phyloP scores from a whole-genome alignment of 2,888 invertebrate species.

The Lathronympha strigana region DNA sequence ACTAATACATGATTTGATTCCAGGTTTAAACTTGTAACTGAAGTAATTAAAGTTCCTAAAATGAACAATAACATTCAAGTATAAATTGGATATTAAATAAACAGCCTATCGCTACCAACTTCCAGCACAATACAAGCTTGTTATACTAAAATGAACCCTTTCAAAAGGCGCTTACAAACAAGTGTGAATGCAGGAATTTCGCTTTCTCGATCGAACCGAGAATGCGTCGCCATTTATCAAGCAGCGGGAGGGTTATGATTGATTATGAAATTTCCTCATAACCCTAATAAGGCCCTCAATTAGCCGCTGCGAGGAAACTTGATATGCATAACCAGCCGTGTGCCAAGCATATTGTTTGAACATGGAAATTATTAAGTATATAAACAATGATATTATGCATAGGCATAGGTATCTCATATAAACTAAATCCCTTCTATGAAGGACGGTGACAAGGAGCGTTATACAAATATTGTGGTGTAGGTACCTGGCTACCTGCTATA shows the following conservation, averaged over 20 bases:
- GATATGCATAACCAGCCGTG: slow-evolving; percentile 9
- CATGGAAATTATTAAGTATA: slow-evolving; percentile 19
- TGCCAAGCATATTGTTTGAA: slow-evolving; percentile 4
- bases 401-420: background rate
- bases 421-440: background rate
- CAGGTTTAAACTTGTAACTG: background rate
- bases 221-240: slow-evolving; percentile 34
- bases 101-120: background rate
- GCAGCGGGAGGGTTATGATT: slow-evolving; percentile 33
- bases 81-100: slow-evolving; percentile 16
- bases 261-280: slow-evolving; percentile 39
- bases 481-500: no score
- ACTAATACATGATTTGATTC: background rate
- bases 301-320: slow-evolving; percentile 20
- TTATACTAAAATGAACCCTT: slow-evolving; percentile 11
- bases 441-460: background rate
- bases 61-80: background rate
- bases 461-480: background rate
- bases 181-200: slow-evolving; percentile 20
- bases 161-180: slow-evolving; percentile 10
- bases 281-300: slow-evolving; percentile 28
- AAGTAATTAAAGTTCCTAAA: background rate
- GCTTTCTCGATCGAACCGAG: slow-evolving; percentile 27
- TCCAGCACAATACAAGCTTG: slow-evolving; percentile 11
- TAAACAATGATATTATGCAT: slow-evolving; percentile 5